phyloP scores from a whole-genome alignment of 2,888 invertebrate genomes.

The Campoplex nolae region DNA sequence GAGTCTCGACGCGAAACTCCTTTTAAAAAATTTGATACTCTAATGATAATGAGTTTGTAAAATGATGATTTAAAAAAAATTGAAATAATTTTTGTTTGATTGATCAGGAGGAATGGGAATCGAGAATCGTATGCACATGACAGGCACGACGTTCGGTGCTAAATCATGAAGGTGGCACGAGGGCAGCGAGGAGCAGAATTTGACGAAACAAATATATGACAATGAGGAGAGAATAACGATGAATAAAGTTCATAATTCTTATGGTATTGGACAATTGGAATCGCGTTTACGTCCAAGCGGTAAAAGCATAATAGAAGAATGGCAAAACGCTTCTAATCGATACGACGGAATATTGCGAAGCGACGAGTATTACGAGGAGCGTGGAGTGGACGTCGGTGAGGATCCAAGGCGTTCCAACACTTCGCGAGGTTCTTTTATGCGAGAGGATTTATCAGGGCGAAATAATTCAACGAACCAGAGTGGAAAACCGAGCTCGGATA shows the following conservation, averaged over 20 bases:
- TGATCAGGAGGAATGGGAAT: conserved; percentile 78
- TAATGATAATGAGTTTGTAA: too few relatives aligned
- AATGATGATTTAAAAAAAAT: too few relatives aligned
- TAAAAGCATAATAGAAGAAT: conserved; percentile 79
- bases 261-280: conserved; percentile 52
- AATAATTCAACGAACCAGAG: conserved; percentile 45
- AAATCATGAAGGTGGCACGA: conserved; percentile 84
- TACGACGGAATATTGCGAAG: conserved; percentile 69
- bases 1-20: not conserved
- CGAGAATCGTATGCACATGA: conserved; percentile 81
- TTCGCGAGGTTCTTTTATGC: conserved; percentile 10
- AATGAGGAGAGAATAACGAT: conserved; percentile 25
- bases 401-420: conserved; percentile 19
- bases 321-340: conserved; percentile 74
- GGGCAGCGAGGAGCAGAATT: conserved; percentile 79
- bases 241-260: conserved; percentile 46
- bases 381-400: conserved; percentile 77
- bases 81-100: not conserved
- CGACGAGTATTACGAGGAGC: conserved; percentile 78
- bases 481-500: conserved; percentile 32
- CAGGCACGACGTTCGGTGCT: conserved; percentile 79
- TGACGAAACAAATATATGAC: conserved; percentile 39
- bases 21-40: not conserved
- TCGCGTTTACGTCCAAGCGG: conserved; percentile 58
- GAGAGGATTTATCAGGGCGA: not conserved